phyloP scores from a whole-genome alignment of 1,140 invertebrate species.

The Sipha flava region DNA sequence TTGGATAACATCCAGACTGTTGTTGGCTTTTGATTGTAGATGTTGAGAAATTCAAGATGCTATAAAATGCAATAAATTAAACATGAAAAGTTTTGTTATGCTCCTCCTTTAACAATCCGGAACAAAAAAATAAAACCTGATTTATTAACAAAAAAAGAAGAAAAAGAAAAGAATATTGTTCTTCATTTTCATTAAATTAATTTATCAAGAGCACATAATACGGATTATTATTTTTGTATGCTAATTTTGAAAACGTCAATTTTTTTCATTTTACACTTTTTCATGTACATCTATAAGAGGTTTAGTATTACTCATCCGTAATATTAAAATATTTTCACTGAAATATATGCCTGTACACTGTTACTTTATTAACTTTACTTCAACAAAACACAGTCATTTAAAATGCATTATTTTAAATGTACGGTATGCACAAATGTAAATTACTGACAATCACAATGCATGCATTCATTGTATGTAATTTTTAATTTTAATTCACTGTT shows the following conservation, averaged over 20 bases:
- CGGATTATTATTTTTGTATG: background rate
- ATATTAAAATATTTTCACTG: background rate
- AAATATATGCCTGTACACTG: background rate
- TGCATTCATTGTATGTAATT: too few species aligned
- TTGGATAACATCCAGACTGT: slow-evolving; percentile 18
- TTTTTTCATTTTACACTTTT: too few species aligned
- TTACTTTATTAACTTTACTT: background rate
- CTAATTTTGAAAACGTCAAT: background rate
- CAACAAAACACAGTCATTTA: background rate
- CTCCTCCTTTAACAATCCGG: background rate
- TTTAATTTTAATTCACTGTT: too few species aligned
- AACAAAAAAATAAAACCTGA: background rate
- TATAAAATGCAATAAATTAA: background rate
- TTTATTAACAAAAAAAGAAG: background rate
- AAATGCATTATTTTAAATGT: too few species aligned
- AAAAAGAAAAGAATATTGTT: background rate
- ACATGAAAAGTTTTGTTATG: background rate
- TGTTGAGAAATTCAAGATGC: slow-evolving; percentile 3
- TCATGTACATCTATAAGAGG: too few species aligned
- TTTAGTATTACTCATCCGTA: too few species aligned
- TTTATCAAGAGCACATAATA: background rate
- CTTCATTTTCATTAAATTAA: background rate
- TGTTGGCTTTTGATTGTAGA: background rate
- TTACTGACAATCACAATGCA: too few species aligned
- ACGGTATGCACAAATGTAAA: too few species aligned